Conservation (phyloP, 2,888 invertebrate genomes). For the Epinotia brunnichana region DNA sequence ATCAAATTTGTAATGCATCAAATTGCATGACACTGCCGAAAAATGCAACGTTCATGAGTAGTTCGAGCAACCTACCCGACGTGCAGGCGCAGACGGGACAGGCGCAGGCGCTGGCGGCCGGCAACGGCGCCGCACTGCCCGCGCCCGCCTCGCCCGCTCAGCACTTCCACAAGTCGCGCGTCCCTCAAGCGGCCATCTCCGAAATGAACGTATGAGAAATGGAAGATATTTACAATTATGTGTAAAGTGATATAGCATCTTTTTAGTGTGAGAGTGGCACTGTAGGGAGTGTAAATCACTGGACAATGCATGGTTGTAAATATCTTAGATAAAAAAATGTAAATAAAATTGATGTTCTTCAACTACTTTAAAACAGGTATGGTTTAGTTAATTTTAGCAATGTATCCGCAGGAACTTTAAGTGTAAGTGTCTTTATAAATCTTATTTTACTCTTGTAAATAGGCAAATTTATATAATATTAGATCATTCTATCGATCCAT, state of each 20-base stretch:
- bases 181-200: slow-evolving; percentile 92
- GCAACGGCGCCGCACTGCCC: slow-evolving; percentile 68
- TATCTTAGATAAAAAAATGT: slow-evolving; percentile 67
- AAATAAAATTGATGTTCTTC: slow-evolving; percentile 59
- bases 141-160: slow-evolving; percentile 75
- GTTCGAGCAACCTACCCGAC: slow-evolving; percentile 75
- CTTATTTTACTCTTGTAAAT: slow-evolving; percentile 45
- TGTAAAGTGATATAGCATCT: slow-evolving; percentile 71
- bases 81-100: slow-evolving; percentile 80
- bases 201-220: slow-evolving; percentile 94
- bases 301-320: slow-evolving; percentile 78
- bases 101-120: slow-evolving; percentile 69
- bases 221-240: slow-evolving; percentile 84
- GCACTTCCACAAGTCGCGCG: slow-evolving; percentile 82
- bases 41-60: slow-evolving; percentile 81
- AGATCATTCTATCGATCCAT: slow-evolving; percentile 40
- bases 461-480: slow-evolving; percentile 37
- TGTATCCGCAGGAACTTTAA: slow-evolving; percentile 41
- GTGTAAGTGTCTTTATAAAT: slow-evolving; percentile 41
- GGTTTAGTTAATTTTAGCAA: slow-evolving; percentile 57
- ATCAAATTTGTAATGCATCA: slow-evolving; percentile 76
- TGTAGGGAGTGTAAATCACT: slow-evolving; percentile 61
- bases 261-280: slow-evolving; percentile 35
- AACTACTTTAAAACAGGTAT: slow-evolving; percentile 55
- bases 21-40: slow-evolving; percentile 86